phyloP scores from a whole-genome alignment of 2,113 vertebrate genomes.

The Poeciliopsis prolifica region DNA sequence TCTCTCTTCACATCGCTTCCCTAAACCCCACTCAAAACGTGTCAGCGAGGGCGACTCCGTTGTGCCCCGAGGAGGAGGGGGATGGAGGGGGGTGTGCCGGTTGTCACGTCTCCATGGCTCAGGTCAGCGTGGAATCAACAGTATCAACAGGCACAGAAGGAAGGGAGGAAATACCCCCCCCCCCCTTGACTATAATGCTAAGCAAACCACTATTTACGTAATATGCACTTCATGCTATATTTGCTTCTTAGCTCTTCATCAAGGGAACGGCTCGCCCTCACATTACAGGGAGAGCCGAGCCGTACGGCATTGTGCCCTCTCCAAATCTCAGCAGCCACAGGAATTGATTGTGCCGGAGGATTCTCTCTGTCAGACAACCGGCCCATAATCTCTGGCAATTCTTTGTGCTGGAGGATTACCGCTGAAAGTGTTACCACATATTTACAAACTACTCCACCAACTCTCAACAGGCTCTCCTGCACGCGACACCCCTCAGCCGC shows the following conservation, averaged over 20 bases:
- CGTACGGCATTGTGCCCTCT: conserved; percentile 63
- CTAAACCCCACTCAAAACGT: conserved; percentile 75
- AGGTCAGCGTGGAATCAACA: conserved; percentile 53
- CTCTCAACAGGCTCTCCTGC: conserved; percentile 79
- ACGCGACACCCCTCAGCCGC: conserved; percentile 62
- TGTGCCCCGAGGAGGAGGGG: conserved; percentile 34
- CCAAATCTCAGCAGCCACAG: conserved; percentile 76
- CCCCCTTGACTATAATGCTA: not conserved
- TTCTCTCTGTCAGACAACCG: conserved; percentile 81
- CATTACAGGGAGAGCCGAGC: conserved; percentile 66
- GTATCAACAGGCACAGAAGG: conserved; percentile 35
- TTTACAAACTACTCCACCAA: conserved; percentile 82
- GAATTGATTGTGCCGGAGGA: conserved; percentile 82
- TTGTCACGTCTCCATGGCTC: conserved; percentile 32
- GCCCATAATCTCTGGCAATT: conserved; percentile 80
- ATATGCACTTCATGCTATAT: conserved; percentile 62
- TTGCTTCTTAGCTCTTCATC: conserved; percentile 56
- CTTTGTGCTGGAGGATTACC: conserved; percentile 82
- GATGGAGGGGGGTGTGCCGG: conserved; percentile 1
- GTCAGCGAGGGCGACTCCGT: conserved; percentile 64
- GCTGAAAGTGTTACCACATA: conserved; percentile 81
- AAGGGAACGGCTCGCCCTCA: conserved; percentile 60
- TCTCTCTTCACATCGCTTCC: conserved; percentile 68
- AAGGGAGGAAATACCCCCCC: not conserved
- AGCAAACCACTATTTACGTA: conserved; percentile 51